phyloP scores from a whole-genome alignment of 1,140 invertebrate species.

The Grapholita molesta region DNA sequence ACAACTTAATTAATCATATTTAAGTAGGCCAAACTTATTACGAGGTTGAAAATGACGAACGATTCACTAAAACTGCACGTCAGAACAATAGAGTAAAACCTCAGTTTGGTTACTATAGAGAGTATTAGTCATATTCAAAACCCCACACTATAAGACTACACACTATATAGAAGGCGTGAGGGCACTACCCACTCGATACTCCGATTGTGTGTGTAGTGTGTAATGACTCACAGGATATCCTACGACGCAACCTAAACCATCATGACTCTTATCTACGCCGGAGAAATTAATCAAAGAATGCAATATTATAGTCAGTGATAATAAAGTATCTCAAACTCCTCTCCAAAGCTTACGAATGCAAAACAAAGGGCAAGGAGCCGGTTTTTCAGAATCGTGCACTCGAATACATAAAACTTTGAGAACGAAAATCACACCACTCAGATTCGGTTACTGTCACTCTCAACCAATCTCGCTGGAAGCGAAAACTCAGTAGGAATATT shows the following conservation, averaged over 20 bases:
- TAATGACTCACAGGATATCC: slow-evolving; percentile 22
- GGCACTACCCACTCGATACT: slow-evolving; percentile 16
- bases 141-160: no score
- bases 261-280: neutral
- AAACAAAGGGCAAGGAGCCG: no score
- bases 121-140: slow-evolving; percentile 21
- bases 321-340: neutral
- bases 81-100: neutral
- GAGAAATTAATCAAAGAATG: neutral
- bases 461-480: no score
- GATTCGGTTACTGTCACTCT: no score
- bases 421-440: no score
- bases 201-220: neutral
- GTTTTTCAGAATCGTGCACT: no score
- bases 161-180: slow-evolving; percentile 1
- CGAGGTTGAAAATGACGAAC: neutral
- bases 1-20: neutral
- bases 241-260: neutral
- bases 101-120: neutral
- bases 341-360: neutral
- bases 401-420: no score
- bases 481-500: no score
- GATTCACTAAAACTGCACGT: neutral
- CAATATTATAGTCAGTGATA: neutral
- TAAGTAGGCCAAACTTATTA: neutral